Base-by-base conservation (phyloP, 2,113 vertebrate genomes). In the Platysteira castanea region DNA sequence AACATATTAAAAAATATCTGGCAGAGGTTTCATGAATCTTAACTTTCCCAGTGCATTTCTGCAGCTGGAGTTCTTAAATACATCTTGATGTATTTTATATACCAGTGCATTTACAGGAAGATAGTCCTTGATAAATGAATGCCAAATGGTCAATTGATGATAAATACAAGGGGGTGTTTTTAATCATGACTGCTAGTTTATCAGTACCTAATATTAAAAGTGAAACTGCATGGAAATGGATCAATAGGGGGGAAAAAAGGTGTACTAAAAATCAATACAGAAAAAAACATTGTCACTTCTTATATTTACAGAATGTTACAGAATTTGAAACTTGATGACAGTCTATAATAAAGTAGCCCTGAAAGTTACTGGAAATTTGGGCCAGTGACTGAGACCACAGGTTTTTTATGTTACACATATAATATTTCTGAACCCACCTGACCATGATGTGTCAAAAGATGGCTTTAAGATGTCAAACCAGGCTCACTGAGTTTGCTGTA, bases 1-100 rank as follows among this genome's bases (percentile, higher is more conserved):
- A 53, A 24, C 3, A 13, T 0, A 15, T 0, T 5, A 16, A 50
- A 68, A 64, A 68, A 20, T 49, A 41, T 10, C 7, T 74, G 50
- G 24, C 37, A 82, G 42, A 60, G 21, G 18, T 22, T 64, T 92
- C 19, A 53, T 0, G 1, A 92, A 39, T 30, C 7, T 57, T 74
- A 64, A 15, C 6, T 74, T 83, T 61, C 15, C 11, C 10, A 64
- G 23, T 35, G 39, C 13, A 18, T 76, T 87, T 57, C 19, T 77
- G 35, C 28, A 86, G 7, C 28, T 74, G 50, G 14, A 61, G 15
- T 59, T 94, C 17, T 70, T 73, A 71, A 87, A 67, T 59, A 42
- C 13, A 7, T n/a, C 27, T 76, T 52, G 37, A 30, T 64, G 6
- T 68, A 56, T 65, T 84, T 80, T 65, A 42, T 64, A 28, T 67